A percentile compares a stretch with the other conserved stretches of the same genome.
Evolutionary conservation across 1,140 invertebrate species (phyloP).

Genomic region (Brachionus paranguensis): DNA sequence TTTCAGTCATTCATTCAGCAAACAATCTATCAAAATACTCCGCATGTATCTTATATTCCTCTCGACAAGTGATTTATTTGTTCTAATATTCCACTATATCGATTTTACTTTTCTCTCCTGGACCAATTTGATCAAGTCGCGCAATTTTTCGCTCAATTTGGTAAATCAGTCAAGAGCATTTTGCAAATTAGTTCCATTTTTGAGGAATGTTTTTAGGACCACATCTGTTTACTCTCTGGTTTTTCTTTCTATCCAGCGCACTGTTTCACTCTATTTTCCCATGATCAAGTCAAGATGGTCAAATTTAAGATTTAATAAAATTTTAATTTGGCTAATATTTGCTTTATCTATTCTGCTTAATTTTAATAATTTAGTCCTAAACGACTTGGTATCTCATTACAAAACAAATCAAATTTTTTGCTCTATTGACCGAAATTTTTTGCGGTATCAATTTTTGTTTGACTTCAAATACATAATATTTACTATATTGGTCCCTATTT

Average conservation of each 20-base stretch:
- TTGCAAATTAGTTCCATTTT: slow-evolving; percentile 5
- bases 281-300: slow-evolving; percentile 14
- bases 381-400: neutral
- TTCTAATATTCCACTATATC: neutral
- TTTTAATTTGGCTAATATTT: neutral
- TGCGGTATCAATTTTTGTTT: neutral
- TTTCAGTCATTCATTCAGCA: neutral
- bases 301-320: neutral
- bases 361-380: neutral
- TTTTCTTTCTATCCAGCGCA: neutral
- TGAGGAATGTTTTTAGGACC: neutral
- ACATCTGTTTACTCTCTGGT: neutral
- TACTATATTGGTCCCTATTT: neutral
- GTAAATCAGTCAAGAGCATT: neutral
- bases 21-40: neutral
- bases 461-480: neutral
- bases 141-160: neutral
- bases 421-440: neutral
- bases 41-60: neutral
- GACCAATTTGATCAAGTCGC: neutral
- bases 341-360: neutral
- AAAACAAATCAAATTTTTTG: neutral
- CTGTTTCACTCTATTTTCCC: neutral
- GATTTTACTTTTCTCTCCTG: neutral
- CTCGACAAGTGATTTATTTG: neutral